phyloP scores from a whole-genome alignment of 2,888 invertebrate species.

The Tetrapedia diversipes region DNA sequence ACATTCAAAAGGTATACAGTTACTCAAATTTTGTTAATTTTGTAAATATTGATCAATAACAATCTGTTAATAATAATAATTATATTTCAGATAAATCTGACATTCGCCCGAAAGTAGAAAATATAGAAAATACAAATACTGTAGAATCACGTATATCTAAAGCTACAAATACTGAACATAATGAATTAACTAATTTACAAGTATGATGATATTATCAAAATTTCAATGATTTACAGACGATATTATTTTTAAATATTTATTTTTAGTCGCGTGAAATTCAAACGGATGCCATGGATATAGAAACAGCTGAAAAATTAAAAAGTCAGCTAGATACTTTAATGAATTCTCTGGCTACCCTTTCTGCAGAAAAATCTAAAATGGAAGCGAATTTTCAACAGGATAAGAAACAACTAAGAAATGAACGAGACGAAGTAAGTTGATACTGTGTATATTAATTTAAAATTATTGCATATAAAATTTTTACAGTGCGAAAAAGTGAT shows the following conservation, averaged over 20 bases:
- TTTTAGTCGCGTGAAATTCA: constrained; percentile 56
- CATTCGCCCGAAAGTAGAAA: background rate
- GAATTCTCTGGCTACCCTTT: constrained; percentile 89
- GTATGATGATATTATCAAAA: constrained; percentile 26
- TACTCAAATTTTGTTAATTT: background rate
- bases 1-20: constrained; percentile 35
- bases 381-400: constrained; percentile 92
- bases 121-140: constrained; percentile 3
- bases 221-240: background rate
- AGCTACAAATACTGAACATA: constrained; percentile 16
- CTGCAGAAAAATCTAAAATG: constrained; percentile 92
- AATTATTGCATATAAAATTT: background rate
- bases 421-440: constrained; percentile 82
- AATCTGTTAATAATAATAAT: background rate
- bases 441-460: constrained; percentile 27
- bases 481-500: constrained; percentile 86
- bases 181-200: constrained; percentile 29
- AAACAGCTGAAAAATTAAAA: constrained; percentile 78
- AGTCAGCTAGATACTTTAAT: constrained; percentile 86
- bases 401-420: constrained; percentile 86
- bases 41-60: background rate
- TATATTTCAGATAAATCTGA: constrained; percentile 16
- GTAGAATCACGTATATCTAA: constrained; percentile 1
- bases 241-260: constrained; percentile 11
- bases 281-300: constrained; percentile 68